Evolutionary conservation across 2,797 vertebrate species (phyloP).

Genomic region (Siniperca scherzeri): DNA sequence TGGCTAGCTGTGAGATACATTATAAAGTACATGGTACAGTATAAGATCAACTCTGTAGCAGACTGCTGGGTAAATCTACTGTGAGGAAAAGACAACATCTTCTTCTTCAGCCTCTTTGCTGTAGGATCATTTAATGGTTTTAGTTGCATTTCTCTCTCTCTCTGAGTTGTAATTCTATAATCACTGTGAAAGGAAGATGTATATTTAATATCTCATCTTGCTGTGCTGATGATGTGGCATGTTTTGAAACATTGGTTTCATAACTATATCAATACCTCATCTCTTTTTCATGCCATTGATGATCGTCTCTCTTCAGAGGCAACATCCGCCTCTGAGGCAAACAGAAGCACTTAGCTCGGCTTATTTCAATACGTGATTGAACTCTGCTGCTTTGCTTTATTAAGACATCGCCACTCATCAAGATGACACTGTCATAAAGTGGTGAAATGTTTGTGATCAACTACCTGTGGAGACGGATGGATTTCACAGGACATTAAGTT

Average conservation of each 20-base stretch:
- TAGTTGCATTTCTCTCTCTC: slow-evolving; percentile 30
- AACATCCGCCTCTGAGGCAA: slow-evolving; percentile 67
- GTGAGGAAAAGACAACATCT: background rate
- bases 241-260: slow-evolving; percentile 85
- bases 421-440: slow-evolving; percentile 30
- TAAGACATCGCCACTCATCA: slow-evolving; percentile 51
- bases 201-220: slow-evolving; percentile 82
- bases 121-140: slow-evolving; percentile 44
- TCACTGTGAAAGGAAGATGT: slow-evolving; percentile 68
- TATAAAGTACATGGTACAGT: too few relatives aligned
- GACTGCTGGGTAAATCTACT: background rate
- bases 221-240: slow-evolving; percentile 81
- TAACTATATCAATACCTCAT: slow-evolving; percentile 86
- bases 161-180: slow-evolving; percentile 71
- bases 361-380: slow-evolving; percentile 68
- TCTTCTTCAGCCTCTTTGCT: slow-evolving; percentile 16
- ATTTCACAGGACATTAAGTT: slow-evolving; percentile 59
- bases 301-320: slow-evolving; percentile 56
- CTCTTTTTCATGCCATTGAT: slow-evolving; percentile 83
- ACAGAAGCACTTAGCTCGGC: slow-evolving; percentile 68
- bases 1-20: too few relatives aligned
- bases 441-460: slow-evolving; percentile 19
- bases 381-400: slow-evolving; percentile 62
- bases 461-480: slow-evolving; percentile 18
- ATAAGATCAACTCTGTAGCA: too few relatives aligned